phyloP scores from a whole-genome alignment of 2,797 vertebrate species.

The Enoplosus armatus region DNA sequence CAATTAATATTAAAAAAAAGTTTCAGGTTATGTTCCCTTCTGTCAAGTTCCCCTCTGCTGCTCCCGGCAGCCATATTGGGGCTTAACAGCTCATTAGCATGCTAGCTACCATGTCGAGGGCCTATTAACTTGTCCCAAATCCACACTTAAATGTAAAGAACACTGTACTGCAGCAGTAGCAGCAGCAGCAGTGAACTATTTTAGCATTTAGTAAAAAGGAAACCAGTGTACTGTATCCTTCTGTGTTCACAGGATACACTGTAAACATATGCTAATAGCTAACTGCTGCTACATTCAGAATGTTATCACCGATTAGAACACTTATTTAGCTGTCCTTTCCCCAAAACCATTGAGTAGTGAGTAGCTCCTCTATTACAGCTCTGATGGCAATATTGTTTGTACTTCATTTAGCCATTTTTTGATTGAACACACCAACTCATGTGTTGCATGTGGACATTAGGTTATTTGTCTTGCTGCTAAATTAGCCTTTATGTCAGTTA shows the following conservation, averaged over 20 bases:
- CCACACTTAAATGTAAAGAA: not conserved
- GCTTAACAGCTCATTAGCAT: constrained; percentile 18
- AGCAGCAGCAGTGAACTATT: not conserved
- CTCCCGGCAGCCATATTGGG: not conserved
- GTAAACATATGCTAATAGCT: not conserved
- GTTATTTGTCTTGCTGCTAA: not conserved
- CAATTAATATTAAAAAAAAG: constrained; percentile 42
- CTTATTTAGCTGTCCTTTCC: no score
- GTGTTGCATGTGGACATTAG: not conserved
- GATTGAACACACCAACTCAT: not conserved
- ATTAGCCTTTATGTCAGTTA: not conserved
- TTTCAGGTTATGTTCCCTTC: constrained; percentile 23
- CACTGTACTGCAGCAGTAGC: not conserved
- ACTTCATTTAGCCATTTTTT: not conserved
- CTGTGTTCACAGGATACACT: not conserved
- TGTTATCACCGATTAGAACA: not conserved
- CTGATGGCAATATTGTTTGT: not conserved
- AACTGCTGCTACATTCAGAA: not conserved
- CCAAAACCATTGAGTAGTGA: not conserved
- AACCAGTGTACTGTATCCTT: not conserved
- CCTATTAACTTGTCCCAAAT: not conserved
- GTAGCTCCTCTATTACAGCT: not conserved
- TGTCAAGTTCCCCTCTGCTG: not conserved
- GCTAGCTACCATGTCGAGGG: not conserved
- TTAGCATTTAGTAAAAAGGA: not conserved